Evolutionary conservation across 1,140 invertebrate species (phyloP).

Genomic region (Calosoma granatense): DNA sequence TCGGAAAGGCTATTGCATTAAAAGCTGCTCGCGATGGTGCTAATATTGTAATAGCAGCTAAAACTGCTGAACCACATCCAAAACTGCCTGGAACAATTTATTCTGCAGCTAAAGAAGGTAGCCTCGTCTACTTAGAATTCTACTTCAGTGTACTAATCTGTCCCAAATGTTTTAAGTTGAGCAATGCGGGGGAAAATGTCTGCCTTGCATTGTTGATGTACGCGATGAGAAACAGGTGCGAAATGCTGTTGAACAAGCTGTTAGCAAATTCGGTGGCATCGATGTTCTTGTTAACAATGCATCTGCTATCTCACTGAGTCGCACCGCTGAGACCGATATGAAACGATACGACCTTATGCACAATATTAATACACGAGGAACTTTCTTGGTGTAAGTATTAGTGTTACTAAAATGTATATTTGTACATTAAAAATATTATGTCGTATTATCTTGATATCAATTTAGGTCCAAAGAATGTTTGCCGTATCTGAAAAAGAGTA

Average conservation of each 20-base stretch:
- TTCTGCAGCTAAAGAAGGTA: conserved; percentile 91
- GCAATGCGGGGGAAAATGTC: conserved; percentile 76
- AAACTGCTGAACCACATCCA: conserved; percentile 92
- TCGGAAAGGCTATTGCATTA: conserved; percentile 93
- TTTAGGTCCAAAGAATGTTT: conserved; percentile 84
- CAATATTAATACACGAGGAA: conserved; percentile 81
- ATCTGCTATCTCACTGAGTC: conserved; percentile 87
- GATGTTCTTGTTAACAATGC: conserved; percentile 96
- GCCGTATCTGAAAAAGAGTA: conserved; percentile 78
- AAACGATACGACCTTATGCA: conserved; percentile 95
- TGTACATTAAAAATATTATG: neutral
- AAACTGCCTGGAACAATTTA: conserved; percentile 98
- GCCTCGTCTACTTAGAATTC: conserved; percentile 24
- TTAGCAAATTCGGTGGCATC: conserved; percentile 91
- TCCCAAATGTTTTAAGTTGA: conserved; percentile 59
- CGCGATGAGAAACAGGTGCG: conserved; percentile 75
- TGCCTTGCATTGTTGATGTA: conserved; percentile 92
- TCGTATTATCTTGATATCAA: conserved; percentile 18
- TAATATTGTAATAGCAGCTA: conserved; percentile 90
- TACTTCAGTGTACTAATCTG: too few species aligned
- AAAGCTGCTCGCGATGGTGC: conserved; percentile 91
- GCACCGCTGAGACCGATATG: conserved; percentile 82
- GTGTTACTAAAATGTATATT: neutral
- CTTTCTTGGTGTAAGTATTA: conserved; percentile 70
- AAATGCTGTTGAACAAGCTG: conserved; percentile 75